These are phyloP conservation scores for Thereva unica DNA, from an alignment of 2,888 invertebrate genomes.

Conservation along the genomic window DNA sequence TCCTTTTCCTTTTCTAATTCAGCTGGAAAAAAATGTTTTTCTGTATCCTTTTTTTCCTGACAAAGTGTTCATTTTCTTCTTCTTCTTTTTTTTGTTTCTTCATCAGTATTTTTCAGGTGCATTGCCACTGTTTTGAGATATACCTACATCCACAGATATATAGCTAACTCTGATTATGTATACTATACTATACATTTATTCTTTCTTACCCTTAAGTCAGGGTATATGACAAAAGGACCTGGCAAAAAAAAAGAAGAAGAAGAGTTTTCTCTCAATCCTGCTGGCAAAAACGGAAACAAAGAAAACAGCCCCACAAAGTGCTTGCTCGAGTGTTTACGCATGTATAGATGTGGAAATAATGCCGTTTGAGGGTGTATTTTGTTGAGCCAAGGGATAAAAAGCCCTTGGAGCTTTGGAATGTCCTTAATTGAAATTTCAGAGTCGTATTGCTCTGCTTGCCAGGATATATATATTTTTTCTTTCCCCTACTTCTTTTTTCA, in stretches of 20 bases:
- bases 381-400: conserved; percentile 17
- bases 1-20: too few relatives aligned
- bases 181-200: conserved; percentile 3
- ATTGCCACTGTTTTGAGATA: conserved; percentile 3
- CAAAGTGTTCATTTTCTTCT: too few relatives aligned
- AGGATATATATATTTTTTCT: background rate
- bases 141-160: too few relatives aligned
- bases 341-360: conserved; percentile 15
- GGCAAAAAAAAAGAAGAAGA: background rate
- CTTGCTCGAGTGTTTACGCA: conserved; percentile 16
- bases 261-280: too few relatives aligned
- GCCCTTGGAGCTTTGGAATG: conserved; percentile 15
- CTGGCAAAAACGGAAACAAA: conserved; percentile 16
- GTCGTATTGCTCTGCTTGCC: conserved; percentile 1
- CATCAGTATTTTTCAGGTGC: background rate
- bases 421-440: conserved; percentile 32
- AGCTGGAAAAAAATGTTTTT: too few relatives aligned
- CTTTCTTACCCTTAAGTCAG: conserved; percentile 29
- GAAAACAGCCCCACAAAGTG: conserved; percentile 22
- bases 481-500: background rate
- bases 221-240: conserved; percentile 24
- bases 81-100: too few relatives aligned
- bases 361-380: conserved; percentile 9
- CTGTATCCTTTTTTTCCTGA: too few relatives aligned
- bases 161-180: conserved; percentile 4